Conservation (phyloP, 2,888 invertebrate species). For the Vanessa cardui region DNA sequence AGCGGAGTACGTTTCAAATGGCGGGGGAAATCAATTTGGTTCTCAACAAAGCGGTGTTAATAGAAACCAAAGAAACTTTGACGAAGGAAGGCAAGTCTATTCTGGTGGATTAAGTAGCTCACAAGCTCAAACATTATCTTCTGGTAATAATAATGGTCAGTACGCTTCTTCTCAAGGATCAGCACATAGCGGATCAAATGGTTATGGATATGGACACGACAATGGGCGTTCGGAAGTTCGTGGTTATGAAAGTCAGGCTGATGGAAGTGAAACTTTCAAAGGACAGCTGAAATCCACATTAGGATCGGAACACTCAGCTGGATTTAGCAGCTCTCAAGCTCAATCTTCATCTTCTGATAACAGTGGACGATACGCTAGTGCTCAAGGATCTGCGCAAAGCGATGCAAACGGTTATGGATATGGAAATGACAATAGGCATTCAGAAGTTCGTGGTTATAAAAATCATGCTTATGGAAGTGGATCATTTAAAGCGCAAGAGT, state of each 20-base stretch:
- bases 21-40: constrained; percentile 38
- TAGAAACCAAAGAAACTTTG: constrained; percentile 20
- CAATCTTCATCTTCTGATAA: constrained; percentile 20
- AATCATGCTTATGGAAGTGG: constrained; percentile 2
- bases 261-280: not conserved
- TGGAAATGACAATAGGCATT: constrained; percentile 17
- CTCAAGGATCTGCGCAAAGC: not conserved
- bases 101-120: constrained; percentile 10
- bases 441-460: not conserved
- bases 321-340: constrained; percentile 9
- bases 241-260: not conserved
- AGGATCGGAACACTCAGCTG: not conserved
- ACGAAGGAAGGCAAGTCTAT: constrained; percentile 17
- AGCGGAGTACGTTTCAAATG: constrained; percentile 40
- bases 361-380: not conserved
- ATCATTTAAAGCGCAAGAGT: not conserved
- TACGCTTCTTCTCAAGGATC: not conserved
- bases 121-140: constrained; percentile 20
- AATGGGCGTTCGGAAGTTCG: not conserved
- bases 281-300: not conserved
- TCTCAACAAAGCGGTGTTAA: constrained; percentile 15
- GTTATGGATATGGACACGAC: constrained; percentile 32
- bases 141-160: not conserved
- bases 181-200: constrained; percentile 10
- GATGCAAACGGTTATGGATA: constrained; percentile 29